Conservation (phyloP, 2,113 vertebrate genomes). For the Mormyrus iriodes region DNA sequence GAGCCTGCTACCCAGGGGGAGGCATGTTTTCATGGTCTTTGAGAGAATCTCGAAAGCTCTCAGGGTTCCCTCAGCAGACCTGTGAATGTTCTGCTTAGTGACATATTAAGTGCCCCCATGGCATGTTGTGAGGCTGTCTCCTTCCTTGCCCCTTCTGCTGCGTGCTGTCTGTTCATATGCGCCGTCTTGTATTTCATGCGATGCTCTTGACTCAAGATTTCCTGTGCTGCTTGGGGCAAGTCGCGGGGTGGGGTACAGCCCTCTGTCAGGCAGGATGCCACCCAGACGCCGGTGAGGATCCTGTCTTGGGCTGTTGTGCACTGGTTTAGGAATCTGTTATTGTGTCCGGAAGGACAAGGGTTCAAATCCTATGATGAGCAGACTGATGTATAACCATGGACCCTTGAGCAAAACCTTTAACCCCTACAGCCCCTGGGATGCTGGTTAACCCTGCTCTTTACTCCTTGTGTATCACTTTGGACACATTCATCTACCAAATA, state of each 20-base stretch:
- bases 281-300: not conserved
- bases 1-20: no score
- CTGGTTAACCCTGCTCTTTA: not conserved
- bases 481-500: not conserved
- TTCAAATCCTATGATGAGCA: not conserved
- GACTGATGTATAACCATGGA: not conserved
- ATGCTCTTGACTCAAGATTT: not conserved
- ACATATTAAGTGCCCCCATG: not conserved
- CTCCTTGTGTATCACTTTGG: not conserved
- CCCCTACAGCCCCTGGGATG: not conserved
- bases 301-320: not conserved
- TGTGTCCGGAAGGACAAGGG: not conserved
- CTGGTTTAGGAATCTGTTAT: not conserved
- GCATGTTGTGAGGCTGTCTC: not conserved
- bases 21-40: not conserved
- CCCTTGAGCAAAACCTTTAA: not conserved
- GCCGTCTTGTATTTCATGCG: not conserved
- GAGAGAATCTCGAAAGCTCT: not conserved
- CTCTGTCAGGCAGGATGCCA: not conserved
- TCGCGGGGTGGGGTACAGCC: no score
- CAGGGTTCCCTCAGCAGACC: not conserved
- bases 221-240: not conserved
- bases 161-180: not conserved
- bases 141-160: not conserved
- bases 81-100: not conserved